These are phyloP conservation scores for Rhineura floridana DNA, from an alignment of 2,113 vertebrate species.

Conservation along the genomic window DNA sequence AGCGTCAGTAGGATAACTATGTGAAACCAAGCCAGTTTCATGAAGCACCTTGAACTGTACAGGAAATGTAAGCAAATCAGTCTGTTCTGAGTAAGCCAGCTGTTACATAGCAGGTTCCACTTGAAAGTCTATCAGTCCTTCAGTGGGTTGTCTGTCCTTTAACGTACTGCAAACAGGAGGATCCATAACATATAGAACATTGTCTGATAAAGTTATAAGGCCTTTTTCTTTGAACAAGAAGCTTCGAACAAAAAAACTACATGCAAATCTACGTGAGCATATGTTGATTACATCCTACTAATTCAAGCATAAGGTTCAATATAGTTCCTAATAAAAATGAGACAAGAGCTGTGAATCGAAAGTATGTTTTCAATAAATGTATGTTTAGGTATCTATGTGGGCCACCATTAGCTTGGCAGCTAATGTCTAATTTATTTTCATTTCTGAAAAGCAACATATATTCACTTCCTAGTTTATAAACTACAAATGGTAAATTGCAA, in stretches of 20 bases:
- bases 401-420: neutral
- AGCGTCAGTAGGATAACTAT: neutral
- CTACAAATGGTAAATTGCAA: neutral
- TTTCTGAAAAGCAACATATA: neutral
- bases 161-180: no score
- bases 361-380: neutral
- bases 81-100: constrained; percentile 6
- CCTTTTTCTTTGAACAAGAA: neutral
- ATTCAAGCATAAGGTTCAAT: neutral
- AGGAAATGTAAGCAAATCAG: neutral
- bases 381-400: neutral
- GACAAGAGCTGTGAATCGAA: neutral
- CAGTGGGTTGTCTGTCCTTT: neutral
- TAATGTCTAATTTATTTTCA: neutral
- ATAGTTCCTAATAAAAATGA: neutral
- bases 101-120: neutral
- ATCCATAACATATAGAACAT: neutral
- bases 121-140: neutral
- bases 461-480: neutral
- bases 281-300: neutral
- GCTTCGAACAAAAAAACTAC: neutral
- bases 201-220: neutral
- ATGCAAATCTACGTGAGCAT: neutral
- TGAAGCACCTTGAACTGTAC: neutral
- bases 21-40: neutral